Percentiles rank a stretch among this genome's conserved stretches.
Conservation (phyloP, 2,888 invertebrate genomes). For the Lycocerus yunnanus region DNA sequence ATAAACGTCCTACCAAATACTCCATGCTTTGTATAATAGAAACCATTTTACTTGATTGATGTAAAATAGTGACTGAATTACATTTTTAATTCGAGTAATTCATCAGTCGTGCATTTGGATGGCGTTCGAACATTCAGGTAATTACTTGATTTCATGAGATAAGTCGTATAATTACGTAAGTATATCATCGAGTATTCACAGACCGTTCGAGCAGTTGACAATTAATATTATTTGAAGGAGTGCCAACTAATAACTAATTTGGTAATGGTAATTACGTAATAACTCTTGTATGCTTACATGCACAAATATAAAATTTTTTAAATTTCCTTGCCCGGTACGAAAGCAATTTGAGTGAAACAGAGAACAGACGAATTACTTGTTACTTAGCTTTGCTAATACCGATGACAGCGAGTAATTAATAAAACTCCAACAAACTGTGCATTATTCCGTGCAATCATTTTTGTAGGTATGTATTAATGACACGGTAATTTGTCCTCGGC, state of each 20-base stretch:
- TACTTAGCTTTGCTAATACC: constrained; percentile 40
- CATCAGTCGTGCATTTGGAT: constrained; percentile 28
- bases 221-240: constrained; percentile 38
- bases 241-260: constrained; percentile 34
- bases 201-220: constrained; percentile 32
- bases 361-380: constrained; percentile 41
- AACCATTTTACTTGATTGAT: constrained; percentile 30
- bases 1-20: constrained; percentile 24
- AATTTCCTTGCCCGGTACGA: constrained; percentile 10
- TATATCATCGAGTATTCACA: constrained; percentile 36
- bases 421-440: constrained; percentile 30
- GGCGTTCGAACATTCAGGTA: constrained; percentile 27
- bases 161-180: constrained; percentile 38
- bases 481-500: not conserved
- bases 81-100: constrained; percentile 36
- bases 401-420: constrained; percentile 46
- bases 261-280: constrained; percentile 29
- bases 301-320: constrained; percentile 29
- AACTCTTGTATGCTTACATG: constrained; percentile 16
- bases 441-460: constrained; percentile 10
- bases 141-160: constrained; percentile 39
- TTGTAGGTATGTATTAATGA: constrained; percentile 13
- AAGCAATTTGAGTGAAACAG: constrained; percentile 22
- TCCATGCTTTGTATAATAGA: constrained; percentile 14
- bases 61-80: constrained; percentile 23